A percentile compares a stretch with the other conserved stretches of the same genome.
phyloP scores from a whole-genome alignment of 2,797 vertebrate genomes.

The Eutrigla gurnardus region DNA sequence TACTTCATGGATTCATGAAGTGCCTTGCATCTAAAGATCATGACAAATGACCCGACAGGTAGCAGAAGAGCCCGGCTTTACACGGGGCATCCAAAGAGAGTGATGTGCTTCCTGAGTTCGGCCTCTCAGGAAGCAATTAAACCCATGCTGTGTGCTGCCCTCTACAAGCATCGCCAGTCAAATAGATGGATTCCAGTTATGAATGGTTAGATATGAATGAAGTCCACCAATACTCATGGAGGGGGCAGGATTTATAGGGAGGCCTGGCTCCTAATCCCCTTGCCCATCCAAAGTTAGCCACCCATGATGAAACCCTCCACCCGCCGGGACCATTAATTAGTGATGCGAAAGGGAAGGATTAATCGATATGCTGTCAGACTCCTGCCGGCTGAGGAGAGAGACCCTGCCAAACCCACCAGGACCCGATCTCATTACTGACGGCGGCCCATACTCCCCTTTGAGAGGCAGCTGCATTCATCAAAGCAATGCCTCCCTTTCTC shows the following conservation, averaged over 20 bases:
- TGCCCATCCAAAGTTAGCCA: constrained; percentile 28
- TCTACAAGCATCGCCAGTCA: constrained; percentile 18
- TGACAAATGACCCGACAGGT: constrained; percentile 26
- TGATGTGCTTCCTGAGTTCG: background rate
- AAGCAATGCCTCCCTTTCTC: constrained; percentile 46
- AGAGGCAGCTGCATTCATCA: constrained; percentile 73
- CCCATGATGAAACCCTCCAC: constrained; percentile 37
- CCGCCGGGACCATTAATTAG: constrained; percentile 68
- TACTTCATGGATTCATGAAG: constrained; percentile 1
- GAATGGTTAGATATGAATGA: constrained; percentile 19
- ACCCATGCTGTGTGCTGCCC: constrained; percentile 11
- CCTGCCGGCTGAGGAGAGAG: constrained; percentile 45
- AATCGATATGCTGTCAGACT: constrained; percentile 73
- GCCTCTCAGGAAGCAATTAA: constrained; percentile 37
- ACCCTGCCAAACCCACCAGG: constrained; percentile 73
- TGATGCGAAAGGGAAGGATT: constrained; percentile 59
- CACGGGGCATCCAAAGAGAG: constrained; percentile 34
- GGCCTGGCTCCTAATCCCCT: constrained; percentile 1
- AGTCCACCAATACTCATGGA: background rate
- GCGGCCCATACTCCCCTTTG: constrained; percentile 61
- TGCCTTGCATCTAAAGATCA: constrained; percentile 3
- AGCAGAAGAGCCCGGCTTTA: constrained; percentile 6
- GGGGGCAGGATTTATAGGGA: constrained; percentile 2
- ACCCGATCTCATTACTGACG: constrained; percentile 71
- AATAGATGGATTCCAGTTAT: constrained; percentile 17